Evolutionary conservation across 2,113 vertebrate genomes (phyloP).

Genomic region (Perognathus longimembris): DNA sequence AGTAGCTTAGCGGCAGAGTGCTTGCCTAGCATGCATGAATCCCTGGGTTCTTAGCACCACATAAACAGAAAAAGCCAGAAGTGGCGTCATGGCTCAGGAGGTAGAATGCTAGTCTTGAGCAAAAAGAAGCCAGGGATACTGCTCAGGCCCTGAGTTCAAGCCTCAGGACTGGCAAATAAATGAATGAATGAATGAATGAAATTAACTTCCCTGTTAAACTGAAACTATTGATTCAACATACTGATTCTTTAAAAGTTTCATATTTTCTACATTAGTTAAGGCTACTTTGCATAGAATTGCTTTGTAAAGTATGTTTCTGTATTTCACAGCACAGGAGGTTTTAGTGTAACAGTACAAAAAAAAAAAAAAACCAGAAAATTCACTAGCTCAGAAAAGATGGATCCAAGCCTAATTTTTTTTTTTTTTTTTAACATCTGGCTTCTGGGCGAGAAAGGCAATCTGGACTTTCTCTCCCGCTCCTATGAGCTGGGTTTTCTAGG

Average conservation of each 20-base stretch:
- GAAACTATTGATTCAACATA: slow-evolving; percentile 84
- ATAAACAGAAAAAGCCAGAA: no score
- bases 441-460: slow-evolving; percentile 84
- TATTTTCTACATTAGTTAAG: slow-evolving; percentile 79
- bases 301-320: slow-evolving; percentile 81
- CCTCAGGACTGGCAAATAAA: no score
- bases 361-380: slow-evolving; percentile 55
- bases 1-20: no score
- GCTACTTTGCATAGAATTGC: slow-evolving; percentile 85
- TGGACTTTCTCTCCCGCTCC: slow-evolving; percentile 13
- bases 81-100: no score
- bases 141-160: no score
- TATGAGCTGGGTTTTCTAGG: background rate
- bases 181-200: no score
- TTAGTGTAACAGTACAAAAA: slow-evolving; percentile 82
- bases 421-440: slow-evolving; percentile 89
- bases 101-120: no score
- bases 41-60: no score
- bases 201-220: slow-evolving; percentile 82
- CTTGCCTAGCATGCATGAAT: no score
- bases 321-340: slow-evolving; percentile 84
- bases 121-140: no score
- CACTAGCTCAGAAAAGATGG: slow-evolving; percentile 64
- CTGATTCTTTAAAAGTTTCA: slow-evolving; percentile 68
- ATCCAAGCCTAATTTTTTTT: slow-evolving; percentile 82